phyloP scores from a whole-genome alignment of 2,797 vertebrate species.

The Tenualosa ilisha region DNA sequence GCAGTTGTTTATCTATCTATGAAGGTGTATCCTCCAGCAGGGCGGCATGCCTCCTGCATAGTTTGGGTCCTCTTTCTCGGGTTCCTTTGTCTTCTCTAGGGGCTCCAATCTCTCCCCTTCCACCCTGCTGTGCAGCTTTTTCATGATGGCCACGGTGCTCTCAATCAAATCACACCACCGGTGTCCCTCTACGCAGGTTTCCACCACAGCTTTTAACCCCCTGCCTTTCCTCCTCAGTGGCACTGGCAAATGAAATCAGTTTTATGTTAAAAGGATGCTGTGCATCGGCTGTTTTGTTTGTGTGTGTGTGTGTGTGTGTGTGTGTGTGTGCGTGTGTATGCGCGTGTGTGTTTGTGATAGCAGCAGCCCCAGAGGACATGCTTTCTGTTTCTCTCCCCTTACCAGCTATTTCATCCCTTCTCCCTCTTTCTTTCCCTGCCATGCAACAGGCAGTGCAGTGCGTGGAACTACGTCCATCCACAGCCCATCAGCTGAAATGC shows the following conservation, averaged over 20 bases:
- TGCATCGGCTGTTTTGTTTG: background rate
- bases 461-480: background rate
- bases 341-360: background rate
- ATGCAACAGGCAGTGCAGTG: background rate
- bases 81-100: background rate
- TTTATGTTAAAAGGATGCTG: slow-evolving; percentile 1
- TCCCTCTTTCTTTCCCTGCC: background rate
- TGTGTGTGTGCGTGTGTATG: background rate
- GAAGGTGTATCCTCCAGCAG: background rate
- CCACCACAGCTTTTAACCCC: slow-evolving; percentile 37
- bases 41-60: background rate
- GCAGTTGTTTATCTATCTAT: background rate
- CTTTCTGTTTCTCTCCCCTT: background rate
- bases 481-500: slow-evolving; percentile 12
- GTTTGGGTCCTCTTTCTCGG: background rate
- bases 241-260: slow-evolving; percentile 45
- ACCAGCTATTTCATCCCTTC: background rate
- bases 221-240: slow-evolving; percentile 25
- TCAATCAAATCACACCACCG: slow-evolving; percentile 37
- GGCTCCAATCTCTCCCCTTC: background rate
- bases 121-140: background rate
- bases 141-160: slow-evolving; percentile 11
- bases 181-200: slow-evolving; percentile 7
- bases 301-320: background rate
- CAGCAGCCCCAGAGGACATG: background rate